A percentile compares a stretch with the other conserved stretches of the same genome.
Evolutionary conservation across 2,888 invertebrate genomes (phyloP).

Genomic region (Melanotus villosus): DNA sequence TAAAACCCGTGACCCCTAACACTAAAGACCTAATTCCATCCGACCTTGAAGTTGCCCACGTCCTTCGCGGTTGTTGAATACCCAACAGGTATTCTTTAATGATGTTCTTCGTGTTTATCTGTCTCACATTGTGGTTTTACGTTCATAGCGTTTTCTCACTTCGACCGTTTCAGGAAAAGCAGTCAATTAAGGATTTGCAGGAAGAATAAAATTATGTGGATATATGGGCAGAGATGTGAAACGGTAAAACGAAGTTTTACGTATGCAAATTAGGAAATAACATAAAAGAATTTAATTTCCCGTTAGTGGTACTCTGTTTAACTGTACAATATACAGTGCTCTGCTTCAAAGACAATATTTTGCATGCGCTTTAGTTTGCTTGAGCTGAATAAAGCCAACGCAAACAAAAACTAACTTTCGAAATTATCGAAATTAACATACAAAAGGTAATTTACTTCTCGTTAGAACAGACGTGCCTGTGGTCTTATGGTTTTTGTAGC

Average conservation of each 20-base stretch:
- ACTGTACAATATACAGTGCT: constrained; percentile 27
- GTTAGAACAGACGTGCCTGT: not conserved
- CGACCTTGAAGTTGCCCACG: constrained; percentile 29
- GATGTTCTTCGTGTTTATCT: not conserved
- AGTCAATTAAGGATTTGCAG: not conserved
- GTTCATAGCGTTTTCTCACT: not conserved
- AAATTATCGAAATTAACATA: not conserved
- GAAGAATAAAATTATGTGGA: not conserved
- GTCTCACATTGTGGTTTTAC: not conserved
- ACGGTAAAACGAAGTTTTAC: constrained; percentile 25
- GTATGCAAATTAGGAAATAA: constrained; percentile 29
- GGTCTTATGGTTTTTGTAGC: not conserved
- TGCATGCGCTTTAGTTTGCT: not conserved
- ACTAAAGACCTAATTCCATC: constrained; percentile 26
- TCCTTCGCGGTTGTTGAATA: constrained; percentile 29
- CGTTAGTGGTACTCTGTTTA: constrained; percentile 28
- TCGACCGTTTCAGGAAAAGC: not conserved
- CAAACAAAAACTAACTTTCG: constrained; percentile 2
- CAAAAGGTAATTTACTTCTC: not conserved
- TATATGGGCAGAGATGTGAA: constrained; percentile 6
- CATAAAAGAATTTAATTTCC: constrained; percentile 19
- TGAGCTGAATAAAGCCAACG: not conserved
- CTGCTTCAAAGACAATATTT: constrained; percentile 17
- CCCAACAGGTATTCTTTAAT: not conserved
- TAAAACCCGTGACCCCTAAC: not conserved